Percentiles rank a stretch among this genome's conserved stretches.
phyloP scores from a whole-genome alignment of 2,113 vertebrate species.

The Lycocorax pyrrhopterus region DNA sequence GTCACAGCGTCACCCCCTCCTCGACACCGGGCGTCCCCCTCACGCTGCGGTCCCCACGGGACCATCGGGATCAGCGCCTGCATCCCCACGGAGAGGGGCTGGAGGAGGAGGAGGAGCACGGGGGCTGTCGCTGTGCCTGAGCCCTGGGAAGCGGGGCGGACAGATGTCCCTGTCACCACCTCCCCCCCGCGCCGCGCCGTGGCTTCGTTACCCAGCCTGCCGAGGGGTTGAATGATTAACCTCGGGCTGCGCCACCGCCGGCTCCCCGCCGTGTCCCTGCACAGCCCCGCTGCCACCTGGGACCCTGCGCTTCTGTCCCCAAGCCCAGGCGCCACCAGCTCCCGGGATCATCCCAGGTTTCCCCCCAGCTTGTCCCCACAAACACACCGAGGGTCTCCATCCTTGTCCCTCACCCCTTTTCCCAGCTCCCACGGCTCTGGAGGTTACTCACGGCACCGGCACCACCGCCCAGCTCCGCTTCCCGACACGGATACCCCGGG shows the following conservation, averaged over 20 bases:
- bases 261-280: background rate
- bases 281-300: background rate
- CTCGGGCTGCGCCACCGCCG: background rate
- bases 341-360: rapidly evolving
- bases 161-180: background rate
- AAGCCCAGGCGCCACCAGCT: rapidly evolving
- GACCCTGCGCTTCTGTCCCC: background rate
- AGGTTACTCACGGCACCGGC: background rate
- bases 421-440: background rate
- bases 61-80: background rate
- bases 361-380: background rate
- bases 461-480: background rate
- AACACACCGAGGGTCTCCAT: background rate
- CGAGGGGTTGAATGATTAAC: constrained; percentile 44
- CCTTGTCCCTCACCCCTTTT: rapidly evolving
- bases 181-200: background rate
- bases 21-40: background rate
- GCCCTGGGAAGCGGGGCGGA: rapidly evolving
- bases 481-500: background rate
- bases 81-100: background rate
- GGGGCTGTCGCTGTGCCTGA: background rate
- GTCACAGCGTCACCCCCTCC: background rate
- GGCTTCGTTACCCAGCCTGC: background rate
- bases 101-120: background rate
- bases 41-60: rapidly evolving